Evolutionary conservation across 1,140 invertebrate genomes (phyloP).

Genomic region (Anadara kagoshimensis): DNA sequence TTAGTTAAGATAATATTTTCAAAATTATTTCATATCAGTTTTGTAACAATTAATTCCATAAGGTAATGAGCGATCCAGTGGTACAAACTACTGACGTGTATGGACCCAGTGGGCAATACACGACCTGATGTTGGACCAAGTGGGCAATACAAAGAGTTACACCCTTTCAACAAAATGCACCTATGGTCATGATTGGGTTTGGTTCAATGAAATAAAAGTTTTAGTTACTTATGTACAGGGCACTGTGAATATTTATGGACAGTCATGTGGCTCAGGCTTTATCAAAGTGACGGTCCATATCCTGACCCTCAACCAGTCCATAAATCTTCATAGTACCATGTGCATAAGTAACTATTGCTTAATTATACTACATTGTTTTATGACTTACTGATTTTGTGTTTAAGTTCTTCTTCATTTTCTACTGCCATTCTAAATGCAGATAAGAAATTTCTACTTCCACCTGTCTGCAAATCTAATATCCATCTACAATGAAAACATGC

Average conservation of each 20-base stretch:
- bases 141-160: slow-evolving; percentile 71
- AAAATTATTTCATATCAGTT: no score
- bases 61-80: no score
- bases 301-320: slow-evolving; percentile 73
- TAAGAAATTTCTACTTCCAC: slow-evolving; percentile 72
- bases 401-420: slow-evolving; percentile 73
- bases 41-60: no score
- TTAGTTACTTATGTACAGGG: no score
- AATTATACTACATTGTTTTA: not conserved
- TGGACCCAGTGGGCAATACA: no score
- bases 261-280: no score
- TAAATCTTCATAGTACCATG: slow-evolving; percentile 70
- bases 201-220: no score
- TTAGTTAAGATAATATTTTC: no score
- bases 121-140: slow-evolving; percentile 57
- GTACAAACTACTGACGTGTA: no score
- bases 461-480: slow-evolving; percentile 71
- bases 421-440: slow-evolving; percentile 67
- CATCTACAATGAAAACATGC: slow-evolving; percentile 53
- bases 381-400: slow-evolving; percentile 68
- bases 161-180: slow-evolving; percentile 65
- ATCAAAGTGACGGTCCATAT: no score
- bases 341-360: slow-evolving; percentile 33
- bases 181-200: slow-evolving; percentile 71
- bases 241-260: no score